These are phyloP conservation scores for Philypnodon macrostomus DNA, from an alignment of 2,797 vertebrate species.

Conservation along the genomic window DNA sequence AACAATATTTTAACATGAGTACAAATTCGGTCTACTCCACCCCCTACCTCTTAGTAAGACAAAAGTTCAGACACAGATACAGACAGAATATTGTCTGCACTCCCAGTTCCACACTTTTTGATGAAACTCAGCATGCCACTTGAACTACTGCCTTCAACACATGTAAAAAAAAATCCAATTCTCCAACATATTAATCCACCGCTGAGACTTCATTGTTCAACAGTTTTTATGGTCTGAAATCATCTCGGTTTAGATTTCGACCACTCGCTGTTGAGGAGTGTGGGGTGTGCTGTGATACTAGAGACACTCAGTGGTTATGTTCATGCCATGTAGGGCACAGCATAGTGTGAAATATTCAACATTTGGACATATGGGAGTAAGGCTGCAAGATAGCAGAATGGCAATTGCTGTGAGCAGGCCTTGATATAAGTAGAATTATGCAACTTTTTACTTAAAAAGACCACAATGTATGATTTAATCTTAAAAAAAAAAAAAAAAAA, in stretches of 20 bases:
- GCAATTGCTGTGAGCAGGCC: too few relatives aligned
- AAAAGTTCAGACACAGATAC: too few relatives aligned
- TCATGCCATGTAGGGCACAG: background rate
- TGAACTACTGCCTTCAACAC: constrained; percentile 21
- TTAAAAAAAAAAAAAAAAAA: too few relatives aligned
- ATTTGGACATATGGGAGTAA: background rate
- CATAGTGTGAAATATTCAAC: constrained; percentile 4
- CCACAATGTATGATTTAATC: too few relatives aligned
- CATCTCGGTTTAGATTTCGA: constrained; percentile 8
- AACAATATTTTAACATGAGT: constrained; percentile 20
- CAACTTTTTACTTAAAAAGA: too few relatives aligned
- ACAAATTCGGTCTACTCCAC: too few relatives aligned
- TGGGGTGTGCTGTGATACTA: background rate
- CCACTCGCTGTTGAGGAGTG: background rate
- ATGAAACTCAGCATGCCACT: constrained; percentile 52
- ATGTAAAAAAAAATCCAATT: constrained; percentile 11
- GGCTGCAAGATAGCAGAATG: too few relatives aligned
- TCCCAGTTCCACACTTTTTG: constrained; percentile 46
- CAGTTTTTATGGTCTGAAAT: constrained; percentile 14
- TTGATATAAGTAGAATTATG: too few relatives aligned
- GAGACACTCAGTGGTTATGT: background rate
- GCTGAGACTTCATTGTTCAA: background rate
- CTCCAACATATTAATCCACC: constrained; percentile 18
- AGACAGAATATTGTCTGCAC: too few relatives aligned
- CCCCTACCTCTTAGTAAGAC: too few relatives aligned